These are phyloP conservation scores for Nyctibius bracteatus DNA, from an alignment of 2,113 vertebrate species.

Conservation along the genomic window DNA sequence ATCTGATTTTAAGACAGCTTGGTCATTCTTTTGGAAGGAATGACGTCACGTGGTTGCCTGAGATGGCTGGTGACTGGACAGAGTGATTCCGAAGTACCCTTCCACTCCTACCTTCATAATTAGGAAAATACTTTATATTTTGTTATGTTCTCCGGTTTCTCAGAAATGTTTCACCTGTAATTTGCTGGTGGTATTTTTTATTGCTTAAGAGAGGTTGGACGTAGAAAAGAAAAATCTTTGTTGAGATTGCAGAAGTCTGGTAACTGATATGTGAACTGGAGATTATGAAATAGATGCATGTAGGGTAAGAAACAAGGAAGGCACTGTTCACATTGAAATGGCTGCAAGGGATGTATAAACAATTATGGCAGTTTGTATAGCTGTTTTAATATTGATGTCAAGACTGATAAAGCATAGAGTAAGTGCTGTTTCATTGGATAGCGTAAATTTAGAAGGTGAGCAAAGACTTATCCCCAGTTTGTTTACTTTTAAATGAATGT, in stretches of 20 bases:
- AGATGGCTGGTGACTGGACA: neutral
- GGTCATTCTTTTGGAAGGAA: neutral
- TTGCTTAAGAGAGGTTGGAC: neutral
- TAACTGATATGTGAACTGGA: conserved; percentile 10
- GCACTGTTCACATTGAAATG: neutral
- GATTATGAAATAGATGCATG: conserved; percentile 11
- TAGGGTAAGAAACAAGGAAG: conserved; percentile 4
- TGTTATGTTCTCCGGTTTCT: conserved; percentile 6
- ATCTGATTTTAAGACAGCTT: neutral
- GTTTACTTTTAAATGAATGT: conserved; percentile 5
- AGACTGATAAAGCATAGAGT: conserved; percentile 7
- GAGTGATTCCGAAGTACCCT: neutral
- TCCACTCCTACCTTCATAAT: neutral
- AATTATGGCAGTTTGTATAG: conserved; percentile 8
- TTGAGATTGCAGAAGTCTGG: neutral
- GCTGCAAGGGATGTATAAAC: conserved; percentile 20
- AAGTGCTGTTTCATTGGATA: neutral
- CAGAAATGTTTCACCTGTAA: neutral
- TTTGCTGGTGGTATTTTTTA: neutral
- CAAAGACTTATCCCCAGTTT: neutral
- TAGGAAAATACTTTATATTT: neutral
- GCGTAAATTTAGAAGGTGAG: neutral
- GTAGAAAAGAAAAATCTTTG: neutral
- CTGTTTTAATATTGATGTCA: conserved; percentile 28
- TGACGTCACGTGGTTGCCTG: neutral